phyloP scores from a whole-genome alignment of 2,888 invertebrate genomes.

The Dione juno region DNA sequence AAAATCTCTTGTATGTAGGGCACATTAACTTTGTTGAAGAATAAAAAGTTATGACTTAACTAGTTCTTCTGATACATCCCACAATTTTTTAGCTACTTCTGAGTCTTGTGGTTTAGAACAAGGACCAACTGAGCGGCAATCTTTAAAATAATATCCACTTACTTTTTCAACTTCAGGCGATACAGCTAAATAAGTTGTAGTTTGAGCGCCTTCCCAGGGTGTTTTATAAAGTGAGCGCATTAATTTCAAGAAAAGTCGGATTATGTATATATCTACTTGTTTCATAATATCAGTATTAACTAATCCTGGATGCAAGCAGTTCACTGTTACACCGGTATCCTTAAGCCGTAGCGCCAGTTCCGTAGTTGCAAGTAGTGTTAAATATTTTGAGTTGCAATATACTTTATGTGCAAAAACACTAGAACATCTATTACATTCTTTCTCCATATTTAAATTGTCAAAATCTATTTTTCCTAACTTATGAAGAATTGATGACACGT shows the following conservation, averaged over 20 bases:
- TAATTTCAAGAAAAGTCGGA: conserved; percentile 67
- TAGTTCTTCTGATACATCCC: conserved; percentile 84
- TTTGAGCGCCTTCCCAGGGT: conserved; percentile 71
- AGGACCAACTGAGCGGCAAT: conserved; percentile 73
- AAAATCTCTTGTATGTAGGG: too few species aligned
- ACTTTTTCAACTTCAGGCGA: conserved; percentile 80
- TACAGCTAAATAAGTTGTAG: conserved; percentile 81
- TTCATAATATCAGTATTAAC: conserved; percentile 87
- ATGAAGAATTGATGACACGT: conserved; percentile 59
- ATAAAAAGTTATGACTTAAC: conserved; percentile 54
- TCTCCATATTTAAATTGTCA: conserved; percentile 43
- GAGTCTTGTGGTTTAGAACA: conserved; percentile 74
- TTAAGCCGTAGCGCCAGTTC: conserved; percentile 87
- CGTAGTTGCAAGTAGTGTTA: conserved; percentile 77
- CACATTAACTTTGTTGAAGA: neutral
- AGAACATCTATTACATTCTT: conserved; percentile 29
- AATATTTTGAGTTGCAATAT: conserved; percentile 78
- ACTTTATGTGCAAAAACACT: conserved; percentile 14
- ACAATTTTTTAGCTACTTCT: conserved; percentile 82
- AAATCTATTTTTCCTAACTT: conserved; percentile 50
- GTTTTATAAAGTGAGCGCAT: conserved; percentile 53
- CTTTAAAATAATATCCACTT: conserved; percentile 85
- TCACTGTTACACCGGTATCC: conserved; percentile 88
- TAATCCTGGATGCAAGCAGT: conserved; percentile 92
- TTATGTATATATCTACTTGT: conserved; percentile 55